These are phyloP conservation scores for Pristiophorus japonicus DNA, from an alignment of 2,113 vertebrate genomes.

Conservation along the genomic window DNA sequence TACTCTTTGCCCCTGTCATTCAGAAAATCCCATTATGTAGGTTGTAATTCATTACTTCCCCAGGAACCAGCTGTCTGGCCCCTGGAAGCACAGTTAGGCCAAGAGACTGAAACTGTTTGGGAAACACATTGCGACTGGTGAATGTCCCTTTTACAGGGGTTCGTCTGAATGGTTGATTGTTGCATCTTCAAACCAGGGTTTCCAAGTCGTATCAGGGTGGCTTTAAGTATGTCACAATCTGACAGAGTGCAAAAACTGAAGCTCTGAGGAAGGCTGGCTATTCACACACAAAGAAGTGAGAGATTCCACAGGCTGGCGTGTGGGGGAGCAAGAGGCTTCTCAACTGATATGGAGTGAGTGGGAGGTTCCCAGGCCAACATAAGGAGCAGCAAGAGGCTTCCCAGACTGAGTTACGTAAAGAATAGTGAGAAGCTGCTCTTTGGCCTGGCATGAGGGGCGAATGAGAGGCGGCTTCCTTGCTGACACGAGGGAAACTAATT, in stretches of 20 bases:
- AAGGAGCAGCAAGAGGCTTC: not conserved
- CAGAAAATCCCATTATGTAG: conserved; percentile 40
- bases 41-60: conserved; percentile 44
- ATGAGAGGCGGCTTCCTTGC: not conserved
- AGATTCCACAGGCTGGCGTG: not conserved
- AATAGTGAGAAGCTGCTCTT: not conserved
- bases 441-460: not conserved
- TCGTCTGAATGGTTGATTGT: conserved; percentile 2
- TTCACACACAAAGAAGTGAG: no score
- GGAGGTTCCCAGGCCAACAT: not conserved
- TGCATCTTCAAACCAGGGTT: conserved; percentile 5
- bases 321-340: conserved; percentile 6
- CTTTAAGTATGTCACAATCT: not conserved
- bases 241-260: not conserved
- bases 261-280: not conserved
- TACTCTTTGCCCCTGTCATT: conserved; percentile 43
- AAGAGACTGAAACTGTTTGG: not conserved
- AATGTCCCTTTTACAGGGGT: not conserved
- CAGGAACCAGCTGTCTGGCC: conserved; percentile 45
- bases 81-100: conserved; percentile 21
- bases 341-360: not conserved
- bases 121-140: not conserved
- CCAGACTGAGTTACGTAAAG: not conserved
- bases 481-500: not conserved
- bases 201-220: not conserved